Evolutionary conservation across 2,888 invertebrate species (phyloP).

Genomic region (Syrista parreyssii): DNA sequence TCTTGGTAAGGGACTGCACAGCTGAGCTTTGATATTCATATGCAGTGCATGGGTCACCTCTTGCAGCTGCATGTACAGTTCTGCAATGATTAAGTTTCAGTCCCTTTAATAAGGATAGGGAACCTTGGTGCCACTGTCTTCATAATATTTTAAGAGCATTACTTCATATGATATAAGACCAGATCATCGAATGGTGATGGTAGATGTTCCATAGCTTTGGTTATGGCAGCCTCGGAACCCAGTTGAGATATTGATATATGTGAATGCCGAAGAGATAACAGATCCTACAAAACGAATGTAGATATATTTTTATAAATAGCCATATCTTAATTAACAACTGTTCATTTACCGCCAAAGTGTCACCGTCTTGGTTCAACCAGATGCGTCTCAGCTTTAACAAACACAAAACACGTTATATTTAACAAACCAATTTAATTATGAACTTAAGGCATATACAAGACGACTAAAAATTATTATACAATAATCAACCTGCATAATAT

Average conservation of each 20-base stretch:
- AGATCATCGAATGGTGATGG: slow-evolving; percentile 55
- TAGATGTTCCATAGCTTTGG: slow-evolving; percentile 54
- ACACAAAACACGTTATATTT: slow-evolving; percentile 3
- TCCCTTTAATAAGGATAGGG: neutral
- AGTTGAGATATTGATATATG: slow-evolving; percentile 50
- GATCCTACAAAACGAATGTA: slow-evolving; percentile 37
- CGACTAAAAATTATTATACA: neutral
- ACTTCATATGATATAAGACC: slow-evolving; percentile 60
- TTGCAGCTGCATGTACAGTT: slow-evolving; percentile 68
- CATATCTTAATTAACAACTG: neutral
- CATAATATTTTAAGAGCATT: slow-evolving; percentile 11
- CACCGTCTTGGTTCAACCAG: slow-evolving; percentile 60
- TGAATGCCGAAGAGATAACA: slow-evolving; percentile 55
- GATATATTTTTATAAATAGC: neutral
- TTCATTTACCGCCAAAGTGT: slow-evolving; percentile 53
- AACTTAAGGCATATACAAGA: slow-evolving; percentile 14
- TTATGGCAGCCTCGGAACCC: slow-evolving; percentile 48
- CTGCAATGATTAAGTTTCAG: slow-evolving; percentile 54
- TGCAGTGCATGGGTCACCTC: slow-evolving; percentile 71
- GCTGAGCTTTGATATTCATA: slow-evolving; percentile 83
- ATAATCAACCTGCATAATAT: slow-evolving; percentile 47
- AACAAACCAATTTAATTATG: slow-evolving; percentile 21
- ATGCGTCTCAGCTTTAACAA: slow-evolving; percentile 52
- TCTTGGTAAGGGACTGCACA: slow-evolving; percentile 82
- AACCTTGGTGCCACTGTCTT: neutral